Conservation (phyloP, 1,140 invertebrate species). For the Sycophaga agraensis region DNA sequence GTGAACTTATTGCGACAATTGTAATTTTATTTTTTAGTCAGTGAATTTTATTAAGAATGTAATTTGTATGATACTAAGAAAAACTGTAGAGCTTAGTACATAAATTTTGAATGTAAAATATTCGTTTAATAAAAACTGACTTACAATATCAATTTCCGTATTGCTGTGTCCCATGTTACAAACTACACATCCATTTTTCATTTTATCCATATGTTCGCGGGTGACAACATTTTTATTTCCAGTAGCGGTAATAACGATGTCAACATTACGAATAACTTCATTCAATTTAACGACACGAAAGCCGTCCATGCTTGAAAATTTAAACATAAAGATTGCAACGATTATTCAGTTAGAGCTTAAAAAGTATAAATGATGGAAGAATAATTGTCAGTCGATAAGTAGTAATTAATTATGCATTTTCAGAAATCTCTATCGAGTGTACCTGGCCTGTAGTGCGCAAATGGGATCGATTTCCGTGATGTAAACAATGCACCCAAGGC, state of each 20-base stretch:
- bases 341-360: no score
- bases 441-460: slow-evolving; percentile 95
- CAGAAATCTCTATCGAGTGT: slow-evolving; percentile 31
- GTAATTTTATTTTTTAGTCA: no score
- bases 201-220: slow-evolving; percentile 92
- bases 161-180: slow-evolving; percentile 99
- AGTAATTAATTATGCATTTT: no score
- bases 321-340: no score
- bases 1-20: no score
- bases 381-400: no score
- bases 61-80: no score
- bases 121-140: slow-evolving; percentile 42
- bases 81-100: no score
- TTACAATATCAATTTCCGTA: slow-evolving; percentile 95
- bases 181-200: slow-evolving; percentile 95
- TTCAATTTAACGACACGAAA: slow-evolving; percentile 93
- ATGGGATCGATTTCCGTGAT: slow-evolving; percentile 99
- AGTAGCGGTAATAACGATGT: slow-evolving; percentile 94
- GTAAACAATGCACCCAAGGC: slow-evolving; percentile 90
- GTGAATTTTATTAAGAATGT: no score
- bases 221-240: slow-evolving; percentile 97
- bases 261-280: slow-evolving; percentile 90
- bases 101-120: neutral
- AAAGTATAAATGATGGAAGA: no score
- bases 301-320: slow-evolving; percentile 86